Evolutionary conservation across 2,797 vertebrate species (phyloP).

Genomic region (Jordanella pulchra): DNA sequence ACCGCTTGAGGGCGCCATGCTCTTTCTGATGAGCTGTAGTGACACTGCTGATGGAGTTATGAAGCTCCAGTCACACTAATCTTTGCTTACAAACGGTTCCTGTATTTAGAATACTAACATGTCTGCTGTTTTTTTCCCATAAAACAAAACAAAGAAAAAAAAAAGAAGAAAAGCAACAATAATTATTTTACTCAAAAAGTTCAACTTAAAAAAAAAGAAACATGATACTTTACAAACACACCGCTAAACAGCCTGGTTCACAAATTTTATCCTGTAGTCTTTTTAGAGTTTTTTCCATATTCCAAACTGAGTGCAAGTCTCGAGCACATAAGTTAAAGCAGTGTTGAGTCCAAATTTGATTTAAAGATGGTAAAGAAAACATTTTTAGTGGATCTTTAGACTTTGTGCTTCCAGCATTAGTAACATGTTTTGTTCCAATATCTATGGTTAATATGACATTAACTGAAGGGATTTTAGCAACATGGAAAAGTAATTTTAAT

Average conservation of each 20-base stretch:
- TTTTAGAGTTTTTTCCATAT: background rate
- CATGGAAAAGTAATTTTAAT: background rate
- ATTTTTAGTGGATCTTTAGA: background rate
- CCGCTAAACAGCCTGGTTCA: background rate
- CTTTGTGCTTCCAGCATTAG: background rate
- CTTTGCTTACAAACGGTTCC: background rate
- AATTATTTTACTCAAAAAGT: background rate
- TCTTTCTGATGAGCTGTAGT: constrained; percentile 16
- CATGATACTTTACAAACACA: background rate
- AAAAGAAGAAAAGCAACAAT: no score
- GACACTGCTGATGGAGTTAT: background rate
- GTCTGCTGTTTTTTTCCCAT: background rate
- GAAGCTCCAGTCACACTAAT: background rate
- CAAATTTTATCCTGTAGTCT: background rate
- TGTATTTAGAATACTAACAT: background rate
- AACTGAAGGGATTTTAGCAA: background rate
- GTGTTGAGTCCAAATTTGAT: background rate
- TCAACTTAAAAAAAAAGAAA: background rate
- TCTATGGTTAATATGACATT: background rate
- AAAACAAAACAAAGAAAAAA: no score
- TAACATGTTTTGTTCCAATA: background rate
- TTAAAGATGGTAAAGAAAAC: background rate
- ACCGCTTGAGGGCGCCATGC: constrained; percentile 39
- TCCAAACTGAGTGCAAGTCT: background rate
- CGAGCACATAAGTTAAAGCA: background rate